A percentile compares a stretch with the other conserved stretches of the same genome.
Conservation (phyloP, 2,113 vertebrate species). For the Gallinago jamesoni region DNA sequence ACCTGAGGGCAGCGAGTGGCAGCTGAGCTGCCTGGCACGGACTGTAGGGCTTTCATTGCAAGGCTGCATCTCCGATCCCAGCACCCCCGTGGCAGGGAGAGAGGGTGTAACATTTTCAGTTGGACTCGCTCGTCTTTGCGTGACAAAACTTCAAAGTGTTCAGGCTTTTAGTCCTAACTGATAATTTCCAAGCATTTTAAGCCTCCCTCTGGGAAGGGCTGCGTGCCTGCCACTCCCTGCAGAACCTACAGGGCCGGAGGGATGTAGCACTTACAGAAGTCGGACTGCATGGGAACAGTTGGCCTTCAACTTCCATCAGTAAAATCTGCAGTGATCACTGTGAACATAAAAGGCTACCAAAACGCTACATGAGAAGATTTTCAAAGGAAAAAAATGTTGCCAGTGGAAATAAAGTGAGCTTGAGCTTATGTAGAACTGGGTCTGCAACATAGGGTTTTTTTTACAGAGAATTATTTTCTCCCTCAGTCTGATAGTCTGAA, state of each 20-base stretch:
- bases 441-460: background rate
- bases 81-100: background rate
- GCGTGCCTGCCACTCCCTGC: fast-evolving
- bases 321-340: background rate
- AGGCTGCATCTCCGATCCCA: background rate
- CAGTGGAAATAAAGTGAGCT: background rate
- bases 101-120: background rate
- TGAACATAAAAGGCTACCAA: background rate
- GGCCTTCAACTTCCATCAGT: background rate
- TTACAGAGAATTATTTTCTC: background rate
- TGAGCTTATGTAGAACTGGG: background rate
- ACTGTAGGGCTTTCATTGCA: fast-evolving
- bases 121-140: background rate
- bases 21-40: background rate
- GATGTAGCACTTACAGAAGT: fast-evolving
- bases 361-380: background rate
- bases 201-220: background rate
- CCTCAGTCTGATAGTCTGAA: background rate
- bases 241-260: background rate
- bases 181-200: background rate
- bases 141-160: background rate
- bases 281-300: background rate
- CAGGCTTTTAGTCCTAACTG: background rate
- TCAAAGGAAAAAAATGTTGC: background rate
- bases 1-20: background rate